Evolutionary conservation across 2,797 vertebrate genomes (phyloP).

Genomic region (Sebastiscus albofasciatus): DNA sequence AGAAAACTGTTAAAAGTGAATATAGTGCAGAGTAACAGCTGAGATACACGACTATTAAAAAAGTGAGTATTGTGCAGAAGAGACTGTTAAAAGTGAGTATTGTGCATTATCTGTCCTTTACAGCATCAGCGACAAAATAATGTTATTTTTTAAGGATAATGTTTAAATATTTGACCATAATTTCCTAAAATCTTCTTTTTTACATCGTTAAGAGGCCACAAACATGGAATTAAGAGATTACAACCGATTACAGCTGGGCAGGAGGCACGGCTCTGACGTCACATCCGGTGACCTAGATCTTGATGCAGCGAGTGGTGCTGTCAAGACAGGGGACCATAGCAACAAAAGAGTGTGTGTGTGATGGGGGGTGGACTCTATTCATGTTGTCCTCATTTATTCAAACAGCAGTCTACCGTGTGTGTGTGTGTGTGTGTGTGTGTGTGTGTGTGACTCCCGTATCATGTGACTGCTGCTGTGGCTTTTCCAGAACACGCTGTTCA

Average conservation of each 20-base stretch:
- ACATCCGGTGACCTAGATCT: conserved; percentile 75
- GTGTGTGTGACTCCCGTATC: conserved; percentile 2
- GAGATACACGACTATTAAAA: too few relatives aligned
- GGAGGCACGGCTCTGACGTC: conserved; percentile 46
- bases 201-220: rapidly evolving
- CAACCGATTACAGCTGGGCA: not conserved
- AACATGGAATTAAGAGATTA: not conserved
- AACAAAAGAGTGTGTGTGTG: conserved; percentile 44
- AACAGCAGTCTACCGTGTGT: not conserved
- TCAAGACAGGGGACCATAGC: conserved; percentile 32
- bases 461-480: conserved; percentile 43
- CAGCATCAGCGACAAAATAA: too few relatives aligned
- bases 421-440: conserved; percentile 1
- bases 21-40: too few relatives aligned
- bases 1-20: too few relatives aligned
- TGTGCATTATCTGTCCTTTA: too few relatives aligned
- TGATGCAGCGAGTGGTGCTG: conserved; percentile 4
- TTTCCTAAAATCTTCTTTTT: rapidly evolving
- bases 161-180: not conserved
- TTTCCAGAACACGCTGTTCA: conserved; percentile 43
- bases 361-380: conserved; percentile 28
- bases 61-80: too few relatives aligned
- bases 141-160: rapidly evolving
- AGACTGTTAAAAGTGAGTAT: not conserved
- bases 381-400: conserved; percentile 47